Evolutionary conservation across 1,140 invertebrate species (phyloP).

Genomic region (Bombus pyrosoma): DNA sequence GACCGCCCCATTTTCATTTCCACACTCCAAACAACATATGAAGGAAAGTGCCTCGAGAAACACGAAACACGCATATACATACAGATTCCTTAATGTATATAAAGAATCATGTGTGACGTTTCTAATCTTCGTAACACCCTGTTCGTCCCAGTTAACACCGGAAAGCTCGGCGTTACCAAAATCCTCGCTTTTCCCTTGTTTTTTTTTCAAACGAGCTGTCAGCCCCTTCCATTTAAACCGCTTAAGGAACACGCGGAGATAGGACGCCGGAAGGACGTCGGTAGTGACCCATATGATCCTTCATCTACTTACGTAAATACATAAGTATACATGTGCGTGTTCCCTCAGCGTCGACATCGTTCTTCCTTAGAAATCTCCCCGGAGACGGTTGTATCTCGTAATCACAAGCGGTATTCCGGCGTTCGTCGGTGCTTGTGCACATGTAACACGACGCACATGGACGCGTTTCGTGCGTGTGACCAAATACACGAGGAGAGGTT

Average conservation of each 20-base stretch:
- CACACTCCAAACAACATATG: background rate
- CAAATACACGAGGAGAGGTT: constrained; percentile 34
- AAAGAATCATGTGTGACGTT: constrained; percentile 8
- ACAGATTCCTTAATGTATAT: constrained; percentile 5
- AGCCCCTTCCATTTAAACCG: constrained; percentile 3
- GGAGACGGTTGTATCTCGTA: constrained; percentile 44
- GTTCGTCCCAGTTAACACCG: background rate
- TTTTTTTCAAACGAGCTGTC: background rate
- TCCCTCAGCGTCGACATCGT: constrained; percentile 24
- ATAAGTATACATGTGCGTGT: background rate
- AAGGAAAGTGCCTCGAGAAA: no score
- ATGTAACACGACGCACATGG: background rate
- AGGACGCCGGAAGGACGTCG: background rate
- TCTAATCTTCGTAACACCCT: no score
- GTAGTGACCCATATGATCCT: constrained; percentile 5
- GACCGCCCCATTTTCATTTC: background rate
- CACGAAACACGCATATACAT: background rate
- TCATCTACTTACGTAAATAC: background rate
- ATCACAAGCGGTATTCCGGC: constrained; percentile 26
- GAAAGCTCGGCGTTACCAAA: background rate
- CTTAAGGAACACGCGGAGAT: background rate
- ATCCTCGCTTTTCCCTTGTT: background rate
- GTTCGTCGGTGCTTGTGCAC: background rate
- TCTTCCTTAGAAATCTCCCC: constrained; percentile 44
- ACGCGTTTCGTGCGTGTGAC: background rate